Evolutionary conservation across 92 coral and sea anemone species (phyloP), one percentile per base, ranked within the genome.

Genomic region (Porites evermanni): DNA sequence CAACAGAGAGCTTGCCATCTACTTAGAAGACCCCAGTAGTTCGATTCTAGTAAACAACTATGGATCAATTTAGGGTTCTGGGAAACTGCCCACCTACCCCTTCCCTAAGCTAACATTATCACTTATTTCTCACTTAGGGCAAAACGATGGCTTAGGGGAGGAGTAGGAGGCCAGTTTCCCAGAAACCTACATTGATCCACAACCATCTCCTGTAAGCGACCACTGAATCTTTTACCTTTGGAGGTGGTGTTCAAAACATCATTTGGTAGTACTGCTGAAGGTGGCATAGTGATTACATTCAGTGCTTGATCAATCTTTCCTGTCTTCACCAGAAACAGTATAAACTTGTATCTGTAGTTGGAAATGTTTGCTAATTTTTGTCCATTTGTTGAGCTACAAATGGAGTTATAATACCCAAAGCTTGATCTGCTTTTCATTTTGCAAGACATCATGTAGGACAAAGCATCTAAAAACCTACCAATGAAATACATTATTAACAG

Each of bases 381-480:
- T 50, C 61, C 84, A 29, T 20, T 10, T 44, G 51, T 24, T 4
- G 24, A 38, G 47, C 6, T 38, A 38, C 4, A 38, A 38, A 38
- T 65, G 4, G 58, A 12, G 16, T 70, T 61, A 14, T 80, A 64
- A 19, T 83, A 91, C 4, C 74, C 2, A 16, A n/a, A 56, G 68
- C 44, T 54, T 38, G 47, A 38, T 47, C 50, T 54, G 4, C 75
- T 73, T 21, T 21, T 77, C 56, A 81, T 67, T 44, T 91, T 85
- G 14, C 84, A 86, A 58, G 85, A 80, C n/a, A 91, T 79, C 78
- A 88, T 91, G 89, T 87, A 93, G 18, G 67, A 84, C 47, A 92
- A n/a, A 2, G 92, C 84, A 64, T 92, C 93, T 7, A 32, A 53
- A 67, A 79, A 89, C 72, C 88, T 82, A 54, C 21, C 2, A 56